Evolutionary conservation across 2,888 invertebrate genomes (phyloP).

Genomic region (Nomada fucata): DNA sequence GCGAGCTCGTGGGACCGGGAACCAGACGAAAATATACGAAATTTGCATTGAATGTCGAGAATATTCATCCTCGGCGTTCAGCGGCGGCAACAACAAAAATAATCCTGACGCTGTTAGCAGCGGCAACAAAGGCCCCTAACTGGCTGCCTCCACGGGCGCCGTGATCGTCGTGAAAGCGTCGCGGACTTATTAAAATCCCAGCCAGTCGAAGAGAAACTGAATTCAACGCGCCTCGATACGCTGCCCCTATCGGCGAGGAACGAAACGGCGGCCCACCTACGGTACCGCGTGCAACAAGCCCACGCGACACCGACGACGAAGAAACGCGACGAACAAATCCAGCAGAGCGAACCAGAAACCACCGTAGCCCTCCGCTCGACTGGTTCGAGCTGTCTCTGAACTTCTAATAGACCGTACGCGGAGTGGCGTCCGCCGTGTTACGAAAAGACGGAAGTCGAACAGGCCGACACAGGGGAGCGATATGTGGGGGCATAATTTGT

Average conservation of each 20-base stretch:
- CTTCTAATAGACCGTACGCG: constrained; percentile 47
- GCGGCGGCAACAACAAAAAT: constrained; percentile 43
- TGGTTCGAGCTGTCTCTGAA: constrained; percentile 47
- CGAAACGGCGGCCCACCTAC: constrained; percentile 35
- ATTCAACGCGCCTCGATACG: constrained; percentile 6
- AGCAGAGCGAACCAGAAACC: constrained; percentile 31
- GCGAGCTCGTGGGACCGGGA: constrained; percentile 63
- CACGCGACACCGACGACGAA: constrained; percentile 55
- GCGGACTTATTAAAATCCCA: constrained; percentile 24
- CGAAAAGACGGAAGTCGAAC: constrained; percentile 40
- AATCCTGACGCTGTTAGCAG: constrained; percentile 40
- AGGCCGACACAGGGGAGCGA: not conserved
- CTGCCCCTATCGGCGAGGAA: constrained; percentile 24
- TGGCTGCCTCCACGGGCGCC: constrained; percentile 1
- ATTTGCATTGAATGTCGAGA: constrained; percentile 70
- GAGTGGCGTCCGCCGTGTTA: constrained; percentile 24
- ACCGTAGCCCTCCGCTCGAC: not conserved
- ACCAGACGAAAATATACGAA: constrained; percentile 66
- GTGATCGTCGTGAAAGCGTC: not conserved
- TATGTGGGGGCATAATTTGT: constrained; percentile 56
- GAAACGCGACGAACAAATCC: constrained; percentile 54
- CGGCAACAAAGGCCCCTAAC: constrained; percentile 36
- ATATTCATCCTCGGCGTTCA: constrained; percentile 33
- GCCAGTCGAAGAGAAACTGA: not conserved
- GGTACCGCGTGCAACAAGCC: constrained; percentile 48